Evolutionary conservation across 2,113 vertebrate species (phyloP).

Genomic region (Phocoena phocoena): DNA sequence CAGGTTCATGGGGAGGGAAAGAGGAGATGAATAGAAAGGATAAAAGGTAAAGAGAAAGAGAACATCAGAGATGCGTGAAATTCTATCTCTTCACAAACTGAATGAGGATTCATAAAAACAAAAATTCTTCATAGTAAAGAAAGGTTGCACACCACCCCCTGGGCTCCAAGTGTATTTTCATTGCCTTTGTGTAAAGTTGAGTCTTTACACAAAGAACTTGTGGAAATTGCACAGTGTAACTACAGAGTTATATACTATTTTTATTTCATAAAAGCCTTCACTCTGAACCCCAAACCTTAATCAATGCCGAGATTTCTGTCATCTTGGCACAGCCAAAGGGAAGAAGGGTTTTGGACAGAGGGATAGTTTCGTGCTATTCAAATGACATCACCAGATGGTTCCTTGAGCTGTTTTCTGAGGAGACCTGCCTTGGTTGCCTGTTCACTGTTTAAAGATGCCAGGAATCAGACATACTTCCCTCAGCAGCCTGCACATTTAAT

Average conservation of each 20-base stretch:
- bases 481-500: not conserved
- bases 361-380: not conserved
- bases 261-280: not conserved
- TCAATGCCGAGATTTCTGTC: not conserved
- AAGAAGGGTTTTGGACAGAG: not conserved
- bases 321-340: not conserved
- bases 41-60: not conserved
- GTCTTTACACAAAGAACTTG: not conserved
- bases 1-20: not conserved
- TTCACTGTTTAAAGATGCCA: not conserved
- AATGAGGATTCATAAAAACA: not conserved
- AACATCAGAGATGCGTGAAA: not conserved
- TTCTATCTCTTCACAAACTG: not conserved
- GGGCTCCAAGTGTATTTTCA: not conserved
- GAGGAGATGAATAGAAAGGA: not conserved
- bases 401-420: not conserved
- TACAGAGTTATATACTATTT: not conserved
- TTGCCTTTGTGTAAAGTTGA: not conserved
- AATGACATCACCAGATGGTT: not conserved
- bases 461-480: not conserved
- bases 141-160: not conserved
- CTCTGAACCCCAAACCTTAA: not conserved
- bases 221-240: not conserved
- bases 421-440: not conserved
- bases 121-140: not conserved